Conservation (phyloP, 2,113 vertebrate species). For the Cyanocitta stelleri region DNA sequence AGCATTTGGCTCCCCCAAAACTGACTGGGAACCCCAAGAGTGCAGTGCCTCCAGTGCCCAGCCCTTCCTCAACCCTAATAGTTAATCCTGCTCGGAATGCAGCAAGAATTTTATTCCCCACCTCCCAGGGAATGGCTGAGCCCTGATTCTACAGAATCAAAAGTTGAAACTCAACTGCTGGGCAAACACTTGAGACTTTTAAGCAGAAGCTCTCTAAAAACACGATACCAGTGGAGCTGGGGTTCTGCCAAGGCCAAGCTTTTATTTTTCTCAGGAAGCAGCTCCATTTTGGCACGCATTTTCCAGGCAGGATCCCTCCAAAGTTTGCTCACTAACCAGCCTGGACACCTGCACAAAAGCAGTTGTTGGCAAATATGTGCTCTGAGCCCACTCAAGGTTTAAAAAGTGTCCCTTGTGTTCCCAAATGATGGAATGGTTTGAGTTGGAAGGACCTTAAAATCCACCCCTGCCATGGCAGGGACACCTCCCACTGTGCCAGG, state of each 20-base stretch:
- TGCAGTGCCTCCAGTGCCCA: neutral
- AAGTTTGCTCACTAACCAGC: neutral
- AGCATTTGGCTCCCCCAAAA: neutral
- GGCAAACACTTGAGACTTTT: neutral
- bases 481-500: neutral
- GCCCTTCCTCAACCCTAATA: neutral
- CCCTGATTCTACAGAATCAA: neutral
- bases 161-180: neutral
- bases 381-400: neutral
- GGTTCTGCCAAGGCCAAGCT: neutral
- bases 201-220: neutral
- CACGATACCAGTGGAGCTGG: fast-evolving
- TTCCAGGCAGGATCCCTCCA: neutral
- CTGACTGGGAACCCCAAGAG: neutral
- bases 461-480: neutral
- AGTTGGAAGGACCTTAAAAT: neutral
- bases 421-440: neutral
- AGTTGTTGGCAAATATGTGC: neutral
- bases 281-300: neutral
- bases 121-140: neutral
- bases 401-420: neutral
- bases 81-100: neutral
- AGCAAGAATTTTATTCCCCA: neutral
- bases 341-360: neutral
- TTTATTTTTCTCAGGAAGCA: neutral